Evolutionary conservation across 2,113 vertebrate species (phyloP), one percentile per base, ranked within the genome.

Genomic region (Corvus hawaiiensis): DNA sequence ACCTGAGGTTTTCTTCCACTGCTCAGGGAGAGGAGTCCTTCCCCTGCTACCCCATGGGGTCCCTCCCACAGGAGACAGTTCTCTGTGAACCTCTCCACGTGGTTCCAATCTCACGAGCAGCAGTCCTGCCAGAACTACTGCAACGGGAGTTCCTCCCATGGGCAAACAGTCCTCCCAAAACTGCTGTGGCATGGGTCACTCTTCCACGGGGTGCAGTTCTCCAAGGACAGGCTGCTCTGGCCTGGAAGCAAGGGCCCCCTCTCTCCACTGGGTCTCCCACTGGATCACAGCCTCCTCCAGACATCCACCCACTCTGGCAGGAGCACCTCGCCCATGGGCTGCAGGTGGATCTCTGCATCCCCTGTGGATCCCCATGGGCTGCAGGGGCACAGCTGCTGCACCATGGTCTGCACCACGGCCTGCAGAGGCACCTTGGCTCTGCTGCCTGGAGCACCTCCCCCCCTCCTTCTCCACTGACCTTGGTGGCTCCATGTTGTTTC

Each of bases 121-220:
- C 63, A 48, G 4, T 19, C n/a, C 51, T 39, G 41, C 59, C 51
- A 55, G 46, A 77, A 54, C 20, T 32, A 20, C 39, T 66, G 16
- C 22, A 33, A 3, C 0, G 1, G 11, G 44, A 32, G 56, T 32
- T 27, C 27, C 56, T 49, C 41, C 21, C 33, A 46, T 1, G 0
- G 54, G 54, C 33, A 35, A 4, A 28, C 19, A 28, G 41, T 22
- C 14, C 55, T 75, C 43, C 72, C 72, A 37, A 32, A 48, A 27
- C 13, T 33, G 58, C 74, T 33, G 44, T 0, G 1, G 46, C 0
- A 0, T n/a, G 58, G 69, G 35, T 63, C 59, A 27, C 46, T n/a
- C 24, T 27, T 43, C 37, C 75, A 43, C 2, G 1, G 28, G 23
- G 4, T n/a, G 37, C 59, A 52, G 35, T 5, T 8, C 48, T 52